Conservation (phyloP, 2,888 invertebrate genomes). For the Mimas tiliae region DNA sequence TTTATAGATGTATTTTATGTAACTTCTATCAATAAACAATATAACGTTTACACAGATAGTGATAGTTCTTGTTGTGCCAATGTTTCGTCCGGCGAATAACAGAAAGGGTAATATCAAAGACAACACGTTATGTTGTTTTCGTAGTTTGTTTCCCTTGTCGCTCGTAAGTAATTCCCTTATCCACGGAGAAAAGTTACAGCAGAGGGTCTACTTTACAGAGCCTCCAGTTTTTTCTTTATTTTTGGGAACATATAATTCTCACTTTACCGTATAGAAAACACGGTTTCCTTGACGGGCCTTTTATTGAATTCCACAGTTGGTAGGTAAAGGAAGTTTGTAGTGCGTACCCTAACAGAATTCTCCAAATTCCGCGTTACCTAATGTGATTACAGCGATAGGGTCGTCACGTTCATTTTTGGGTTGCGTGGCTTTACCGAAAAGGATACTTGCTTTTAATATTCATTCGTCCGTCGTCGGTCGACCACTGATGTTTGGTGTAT, state of each 20-base stretch:
- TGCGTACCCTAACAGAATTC: conserved; percentile 65
- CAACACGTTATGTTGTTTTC: conserved; percentile 68
- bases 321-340: conserved; percentile 67
- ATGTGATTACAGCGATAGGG: conserved; percentile 57
- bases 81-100: conserved; percentile 34
- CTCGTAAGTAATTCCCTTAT: conserved; percentile 74
- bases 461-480: conserved; percentile 28
- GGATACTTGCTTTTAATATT: conserved; percentile 42
- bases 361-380: conserved; percentile 59
- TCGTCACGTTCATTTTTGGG: conserved; percentile 47
- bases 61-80: conserved; percentile 26
- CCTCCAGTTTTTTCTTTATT: conserved; percentile 62
- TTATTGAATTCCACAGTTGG: conserved; percentile 79
- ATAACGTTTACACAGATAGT: background rate
- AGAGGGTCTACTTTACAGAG: conserved; percentile 64
- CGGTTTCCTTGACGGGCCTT: conserved; percentile 63
- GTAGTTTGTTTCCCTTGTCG: conserved; percentile 72
- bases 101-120: conserved; percentile 57
- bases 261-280: conserved; percentile 69
- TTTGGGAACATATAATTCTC: conserved; percentile 74
- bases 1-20: no score
- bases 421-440: conserved; percentile 42
- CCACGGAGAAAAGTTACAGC: conserved; percentile 69
- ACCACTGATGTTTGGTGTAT: conserved; percentile 1
- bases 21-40: background rate